Percentiles rank a stretch among this genome's conserved stretches.
phyloP scores from a whole-genome alignment of 2,888 invertebrate species.

The Epirrhoe tristata region DNA sequence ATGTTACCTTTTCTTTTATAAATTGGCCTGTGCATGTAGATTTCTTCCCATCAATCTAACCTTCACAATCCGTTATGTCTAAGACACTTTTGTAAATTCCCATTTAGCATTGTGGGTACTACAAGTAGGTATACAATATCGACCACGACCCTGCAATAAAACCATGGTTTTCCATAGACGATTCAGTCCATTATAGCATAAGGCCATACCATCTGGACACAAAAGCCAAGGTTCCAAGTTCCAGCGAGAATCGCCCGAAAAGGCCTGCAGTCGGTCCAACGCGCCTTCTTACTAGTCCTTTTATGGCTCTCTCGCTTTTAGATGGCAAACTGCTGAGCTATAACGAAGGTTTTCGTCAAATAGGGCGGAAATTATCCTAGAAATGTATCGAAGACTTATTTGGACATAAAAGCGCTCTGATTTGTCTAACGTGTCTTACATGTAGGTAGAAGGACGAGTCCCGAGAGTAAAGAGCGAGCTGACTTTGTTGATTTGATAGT shows the following conservation, averaged over 20 bases:
- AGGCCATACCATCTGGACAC: slow-evolving; percentile 51
- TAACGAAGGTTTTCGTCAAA: slow-evolving; percentile 60
- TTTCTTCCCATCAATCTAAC: too few species aligned
- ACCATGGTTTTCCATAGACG: slow-evolving; percentile 16
- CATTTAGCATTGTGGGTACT: too few species aligned
- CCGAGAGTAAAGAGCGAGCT: too few species aligned
- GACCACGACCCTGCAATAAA: not conserved
- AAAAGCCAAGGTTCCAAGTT: slow-evolving; percentile 41
- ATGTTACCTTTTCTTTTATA: too few species aligned
- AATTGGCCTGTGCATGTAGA: too few species aligned
- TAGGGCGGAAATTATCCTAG: slow-evolving; percentile 51
- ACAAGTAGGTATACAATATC: not conserved
- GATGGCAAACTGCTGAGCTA: slow-evolving; percentile 58
- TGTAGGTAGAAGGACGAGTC: too few species aligned
- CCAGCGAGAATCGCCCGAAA: slow-evolving; percentile 66
- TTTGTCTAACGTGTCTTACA: too few species aligned
- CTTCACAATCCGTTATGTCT: too few species aligned
- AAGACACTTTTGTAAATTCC: too few species aligned
- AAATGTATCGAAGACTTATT: slow-evolving; percentile 31
- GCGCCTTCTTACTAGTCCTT: slow-evolving; percentile 70
- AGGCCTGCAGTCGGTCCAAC: slow-evolving; percentile 63
- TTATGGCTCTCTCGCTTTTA: slow-evolving; percentile 74
- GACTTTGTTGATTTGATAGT: too few species aligned
- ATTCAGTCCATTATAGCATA: slow-evolving; percentile 26
- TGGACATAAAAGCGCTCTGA: slow-evolving; percentile 1